Evolutionary conservation across 2,113 vertebrate genomes (phyloP).

Genomic region (Oceanites oceanicus): DNA sequence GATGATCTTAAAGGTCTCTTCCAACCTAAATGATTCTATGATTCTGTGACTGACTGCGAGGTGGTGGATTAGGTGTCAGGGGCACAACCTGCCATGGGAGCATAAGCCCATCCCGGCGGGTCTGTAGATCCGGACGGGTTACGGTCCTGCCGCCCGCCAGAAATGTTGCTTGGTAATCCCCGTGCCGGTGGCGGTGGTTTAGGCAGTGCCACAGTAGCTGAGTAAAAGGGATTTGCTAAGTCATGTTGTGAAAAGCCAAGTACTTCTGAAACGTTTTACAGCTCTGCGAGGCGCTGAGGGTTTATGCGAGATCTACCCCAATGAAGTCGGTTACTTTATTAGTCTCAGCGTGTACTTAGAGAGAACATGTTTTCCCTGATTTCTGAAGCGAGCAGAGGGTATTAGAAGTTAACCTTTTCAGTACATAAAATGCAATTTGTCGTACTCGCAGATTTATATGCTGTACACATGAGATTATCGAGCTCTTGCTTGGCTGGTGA

Average conservation of each 20-base stretch:
- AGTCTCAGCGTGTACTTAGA: not conserved
- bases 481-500: not conserved
- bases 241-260: not conserved
- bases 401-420: not conserved
- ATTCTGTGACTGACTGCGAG: no score
- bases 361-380: not conserved
- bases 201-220: not conserved
- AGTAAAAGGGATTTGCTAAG: not conserved
- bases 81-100: not conserved
- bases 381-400: not conserved
- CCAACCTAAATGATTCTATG: no score
- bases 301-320: not conserved
- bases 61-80: no score
- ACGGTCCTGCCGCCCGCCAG: not conserved
- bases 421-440: not conserved
- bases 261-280: not conserved
- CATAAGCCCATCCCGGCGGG: not conserved
- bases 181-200: not conserved
- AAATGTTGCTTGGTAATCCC: not conserved
- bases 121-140: not conserved
- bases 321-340: not conserved
- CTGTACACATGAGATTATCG: not conserved
- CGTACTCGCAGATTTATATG: not conserved
- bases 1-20: no score
- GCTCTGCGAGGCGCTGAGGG: not conserved